Conservation (phyloP, 2,113 vertebrate genomes). For the Tragelaphus buxtoni region DNA sequence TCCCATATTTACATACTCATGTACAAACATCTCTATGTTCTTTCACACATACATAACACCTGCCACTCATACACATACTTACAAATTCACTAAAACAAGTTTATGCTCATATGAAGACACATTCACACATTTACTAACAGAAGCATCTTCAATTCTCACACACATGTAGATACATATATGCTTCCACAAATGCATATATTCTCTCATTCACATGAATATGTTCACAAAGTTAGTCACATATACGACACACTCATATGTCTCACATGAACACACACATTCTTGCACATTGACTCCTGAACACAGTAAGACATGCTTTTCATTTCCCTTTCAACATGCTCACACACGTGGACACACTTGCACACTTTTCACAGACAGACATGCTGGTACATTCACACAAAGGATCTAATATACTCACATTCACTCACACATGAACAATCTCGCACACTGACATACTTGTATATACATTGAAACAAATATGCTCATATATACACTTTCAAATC, state of each 20-base stretch:
- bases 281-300: neutral
- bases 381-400: neutral
- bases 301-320: neutral
- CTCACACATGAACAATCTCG: neutral
- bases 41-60: neutral
- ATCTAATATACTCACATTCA: neutral
- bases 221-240: neutral
- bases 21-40: neutral
- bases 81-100: neutral
- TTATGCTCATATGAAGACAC: neutral
- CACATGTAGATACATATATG: neutral
- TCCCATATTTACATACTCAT: neutral
- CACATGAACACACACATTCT: neutral
- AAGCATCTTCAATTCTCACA: neutral
- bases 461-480: neutral
- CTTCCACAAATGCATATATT: neutral
- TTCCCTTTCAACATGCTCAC: neutral
- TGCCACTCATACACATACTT: neutral
- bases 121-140: neutral
- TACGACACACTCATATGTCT: neutral
- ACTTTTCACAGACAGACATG: neutral
- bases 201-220: neutral
- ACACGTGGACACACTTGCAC: neutral
- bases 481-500: neutral
- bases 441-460: neutral